Percentiles rank a stretch among this genome's conserved stretches.
These are phyloP conservation scores for Calcarius lapponicus DNA, from an alignment of 2,797 vertebrate genomes.

Conservation along the genomic window DNA sequence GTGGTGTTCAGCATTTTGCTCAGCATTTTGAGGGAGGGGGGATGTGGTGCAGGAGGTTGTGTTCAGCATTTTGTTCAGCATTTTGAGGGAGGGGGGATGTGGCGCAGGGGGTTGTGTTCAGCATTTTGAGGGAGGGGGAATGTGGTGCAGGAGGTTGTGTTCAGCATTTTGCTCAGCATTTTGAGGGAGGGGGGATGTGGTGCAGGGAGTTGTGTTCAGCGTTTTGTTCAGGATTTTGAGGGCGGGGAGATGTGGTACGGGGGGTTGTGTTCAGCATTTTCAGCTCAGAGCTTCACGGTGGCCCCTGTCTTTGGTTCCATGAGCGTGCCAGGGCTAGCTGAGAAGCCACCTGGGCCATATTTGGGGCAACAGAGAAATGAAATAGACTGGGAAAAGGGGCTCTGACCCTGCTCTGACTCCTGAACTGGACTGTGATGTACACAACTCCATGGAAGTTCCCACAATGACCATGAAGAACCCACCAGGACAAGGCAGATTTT, in stretches of 20 bases:
- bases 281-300: not conserved
- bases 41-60: too few relatives aligned
- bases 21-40: too few relatives aligned
- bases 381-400: not conserved
- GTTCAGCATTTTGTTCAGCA: too few relatives aligned
- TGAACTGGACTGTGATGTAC: fast-evolving
- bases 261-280: not conserved
- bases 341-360: not conserved
- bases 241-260: too few relatives aligned
- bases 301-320: not conserved
- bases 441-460: not conserved
- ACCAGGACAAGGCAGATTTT: not conserved
- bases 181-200: fast-evolving
- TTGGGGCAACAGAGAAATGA: not conserved
- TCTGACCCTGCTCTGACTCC: not conserved
- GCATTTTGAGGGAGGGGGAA: too few relatives aligned
- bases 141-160: too few relatives aligned
- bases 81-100: not conserved
- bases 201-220: not conserved
- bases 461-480: not conserved
- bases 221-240: not conserved
- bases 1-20: not conserved
- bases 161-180: too few relatives aligned
- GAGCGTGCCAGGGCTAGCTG: not conserved
- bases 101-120: too few relatives aligned